phyloP scores from a whole-genome alignment of 1,140 invertebrate genomes.

The Ptiloglossa arizonensis region DNA sequence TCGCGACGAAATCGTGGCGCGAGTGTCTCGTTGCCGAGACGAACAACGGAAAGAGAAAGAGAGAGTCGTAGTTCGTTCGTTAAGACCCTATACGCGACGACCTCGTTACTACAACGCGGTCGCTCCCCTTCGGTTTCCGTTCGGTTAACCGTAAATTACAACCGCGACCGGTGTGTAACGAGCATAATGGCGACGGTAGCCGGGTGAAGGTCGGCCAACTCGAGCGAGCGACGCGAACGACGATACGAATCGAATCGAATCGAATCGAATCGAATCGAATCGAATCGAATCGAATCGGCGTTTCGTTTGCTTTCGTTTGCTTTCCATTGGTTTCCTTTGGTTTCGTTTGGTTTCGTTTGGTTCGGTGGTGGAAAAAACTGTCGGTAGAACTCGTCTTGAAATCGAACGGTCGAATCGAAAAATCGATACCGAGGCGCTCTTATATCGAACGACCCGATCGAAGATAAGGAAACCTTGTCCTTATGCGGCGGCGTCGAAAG shows the following conservation, averaged over 20 bases:
- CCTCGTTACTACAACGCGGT: slow-evolving; percentile 69
- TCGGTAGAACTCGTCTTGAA: background rate
- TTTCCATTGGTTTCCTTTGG: no score
- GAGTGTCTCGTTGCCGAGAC: no score
- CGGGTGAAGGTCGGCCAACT: slow-evolving; percentile 72
- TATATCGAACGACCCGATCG: background rate
- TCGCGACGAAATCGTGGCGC: background rate
- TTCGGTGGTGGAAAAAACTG: background rate
- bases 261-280: background rate
- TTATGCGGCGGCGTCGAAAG: slow-evolving; percentile 9
- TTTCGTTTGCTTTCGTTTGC: slow-evolving; percentile 1
- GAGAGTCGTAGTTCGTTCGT: slow-evolving; percentile 62
- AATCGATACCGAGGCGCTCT: background rate
- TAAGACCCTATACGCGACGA: slow-evolving; percentile 66
- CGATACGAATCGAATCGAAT: slow-evolving; percentile 11
- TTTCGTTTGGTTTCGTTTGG: background rate
- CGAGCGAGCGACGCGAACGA: slow-evolving; percentile 61
- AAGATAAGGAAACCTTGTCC: slow-evolving; percentile 18
- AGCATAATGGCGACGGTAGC: slow-evolving; percentile 70
- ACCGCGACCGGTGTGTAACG: slow-evolving; percentile 70
- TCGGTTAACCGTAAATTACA: slow-evolving; percentile 75
- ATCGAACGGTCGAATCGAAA: slow-evolving; percentile 5
- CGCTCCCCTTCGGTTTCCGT: slow-evolving; percentile 71
- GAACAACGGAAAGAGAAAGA: slow-evolving; percentile 35
- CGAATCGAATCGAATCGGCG: background rate